phyloP scores from a whole-genome alignment of 2,888 invertebrate genomes.

The Philereme transversata region DNA sequence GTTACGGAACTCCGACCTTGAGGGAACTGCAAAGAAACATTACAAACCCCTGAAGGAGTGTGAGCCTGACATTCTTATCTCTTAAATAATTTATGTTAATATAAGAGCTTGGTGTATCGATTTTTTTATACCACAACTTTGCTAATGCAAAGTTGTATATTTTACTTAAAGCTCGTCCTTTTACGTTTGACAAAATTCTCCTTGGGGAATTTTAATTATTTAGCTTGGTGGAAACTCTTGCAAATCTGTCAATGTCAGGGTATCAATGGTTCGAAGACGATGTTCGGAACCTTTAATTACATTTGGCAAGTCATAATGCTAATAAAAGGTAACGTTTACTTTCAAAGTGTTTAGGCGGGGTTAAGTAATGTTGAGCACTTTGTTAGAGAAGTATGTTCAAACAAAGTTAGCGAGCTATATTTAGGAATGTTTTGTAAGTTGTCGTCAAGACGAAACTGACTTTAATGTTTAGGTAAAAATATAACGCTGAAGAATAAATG shows the following conservation, averaged over 20 bases:
- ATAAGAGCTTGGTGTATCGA: slow-evolving; percentile 13
- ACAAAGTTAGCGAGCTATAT: slow-evolving; percentile 14
- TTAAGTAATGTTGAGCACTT: slow-evolving; percentile 13
- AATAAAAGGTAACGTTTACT: slow-evolving; percentile 25
- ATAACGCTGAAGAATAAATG: not conserved
- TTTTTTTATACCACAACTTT: slow-evolving; percentile 22
- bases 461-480: slow-evolving; percentile 5
- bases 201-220: slow-evolving; percentile 61
- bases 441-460: slow-evolving; percentile 2
- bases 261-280: slow-evolving; percentile 22
- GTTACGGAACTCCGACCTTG: slow-evolving; percentile 7
- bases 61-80: slow-evolving; percentile 23
- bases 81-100: slow-evolving; percentile 31
- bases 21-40: slow-evolving; percentile 12
- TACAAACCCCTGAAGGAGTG: slow-evolving; percentile 18
- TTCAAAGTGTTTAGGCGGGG: slow-evolving; percentile 17
- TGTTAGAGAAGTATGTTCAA: slow-evolving; percentile 7
- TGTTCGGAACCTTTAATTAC: slow-evolving; percentile 23
- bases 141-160: slow-evolving; percentile 50
- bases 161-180: slow-evolving; percentile 45
- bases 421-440: slow-evolving; percentile 10
- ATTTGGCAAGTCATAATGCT: slow-evolving; percentile 25
- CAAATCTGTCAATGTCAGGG: slow-evolving; percentile 54
- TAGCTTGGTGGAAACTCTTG: slow-evolving; percentile 49
- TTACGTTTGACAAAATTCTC: slow-evolving; percentile 45